Base-by-base conservation (phyloP, 2,888 invertebrate genomes). In the Lathronympha strigana region DNA sequence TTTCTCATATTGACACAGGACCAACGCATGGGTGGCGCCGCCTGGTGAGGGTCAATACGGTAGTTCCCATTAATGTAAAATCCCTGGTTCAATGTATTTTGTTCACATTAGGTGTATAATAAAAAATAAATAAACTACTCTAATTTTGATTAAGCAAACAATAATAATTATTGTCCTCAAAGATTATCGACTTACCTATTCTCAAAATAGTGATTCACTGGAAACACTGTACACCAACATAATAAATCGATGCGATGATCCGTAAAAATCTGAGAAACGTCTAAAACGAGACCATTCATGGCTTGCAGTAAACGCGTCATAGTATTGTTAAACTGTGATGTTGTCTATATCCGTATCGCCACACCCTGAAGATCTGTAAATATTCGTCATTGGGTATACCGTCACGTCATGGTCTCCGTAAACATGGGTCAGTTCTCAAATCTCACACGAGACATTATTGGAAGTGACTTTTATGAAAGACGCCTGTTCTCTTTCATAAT, bases 301-400 rank as follows among this genome's bases (percentile, higher is more conserved):
- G 21, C 31, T 50, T 63, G 45, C 58, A 58, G 64, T 60, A 53
- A 38, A 60, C 51, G 43, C 64, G 51, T 60, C 58, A 64, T 38
- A 19, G 15, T 43, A 15, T 31, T 33, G 33, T 38, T n/a, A 57
- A 33, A 31, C 8, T 31, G 4, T 17, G 9, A 57, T 45, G 43
- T 17, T 23, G n/a, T 23, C 23, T 47, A 47, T 47, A 23, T 47
- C 47, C 13, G 19, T 4, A 5, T 8, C 15, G 31, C 58, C 58
- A 51, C 51, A 36, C 64, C 64, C 51, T 21, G 51, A 8, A 53
- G 45, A 17, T 33, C 43, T 38, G 51, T 51, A 64, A 64, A 64
- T 60, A 64, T 28, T 60, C 58, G 58, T 60, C 64, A 63, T 49
- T 50, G 50, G 13, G 17, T 36, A 60, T 45, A 38, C 33, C 11